Evolutionary conservation across 2,797 vertebrate species (phyloP).

Genomic region (Syngnathus acus): DNA sequence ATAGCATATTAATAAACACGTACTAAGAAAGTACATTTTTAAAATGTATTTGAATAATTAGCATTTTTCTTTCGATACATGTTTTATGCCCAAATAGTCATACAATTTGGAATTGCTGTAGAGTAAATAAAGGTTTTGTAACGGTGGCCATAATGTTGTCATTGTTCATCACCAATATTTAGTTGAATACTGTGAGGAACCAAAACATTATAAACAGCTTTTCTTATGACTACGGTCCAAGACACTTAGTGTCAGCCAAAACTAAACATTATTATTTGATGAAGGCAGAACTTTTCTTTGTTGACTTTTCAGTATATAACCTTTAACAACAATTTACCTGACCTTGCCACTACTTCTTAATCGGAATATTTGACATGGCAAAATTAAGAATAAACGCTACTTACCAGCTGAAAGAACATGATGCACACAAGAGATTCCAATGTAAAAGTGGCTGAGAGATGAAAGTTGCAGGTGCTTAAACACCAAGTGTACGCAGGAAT

Average conservation of each 20-base stretch:
- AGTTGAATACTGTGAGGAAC: background rate
- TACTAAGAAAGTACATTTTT: too few species aligned
- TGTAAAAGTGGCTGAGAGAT: background rate
- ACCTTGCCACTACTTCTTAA: background rate
- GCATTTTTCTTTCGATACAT: too few species aligned
- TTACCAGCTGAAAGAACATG: constrained; percentile 50
- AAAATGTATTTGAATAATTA: too few species aligned
- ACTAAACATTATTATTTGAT: background rate
- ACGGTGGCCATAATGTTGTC: background rate
- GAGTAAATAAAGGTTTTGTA: background rate
- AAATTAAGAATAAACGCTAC: constrained; percentile 18
- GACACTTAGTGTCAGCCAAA: too few species aligned
- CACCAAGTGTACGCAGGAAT: constrained; percentile 39
- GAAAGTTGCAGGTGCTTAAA: constrained; percentile 60
- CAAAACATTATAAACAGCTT: background rate
- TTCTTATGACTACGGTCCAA: background rate
- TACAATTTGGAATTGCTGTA: background rate
- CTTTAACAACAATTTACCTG: background rate
- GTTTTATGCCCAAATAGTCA: background rate
- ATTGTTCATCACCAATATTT: background rate
- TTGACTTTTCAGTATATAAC: background rate
- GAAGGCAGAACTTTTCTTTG: background rate
- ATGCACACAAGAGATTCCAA: constrained; percentile 7
- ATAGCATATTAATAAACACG: too few species aligned
- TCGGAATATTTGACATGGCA: background rate